phyloP scores from a whole-genome alignment of 2,797 vertebrate genomes.

The Bufotes viridis region DNA sequence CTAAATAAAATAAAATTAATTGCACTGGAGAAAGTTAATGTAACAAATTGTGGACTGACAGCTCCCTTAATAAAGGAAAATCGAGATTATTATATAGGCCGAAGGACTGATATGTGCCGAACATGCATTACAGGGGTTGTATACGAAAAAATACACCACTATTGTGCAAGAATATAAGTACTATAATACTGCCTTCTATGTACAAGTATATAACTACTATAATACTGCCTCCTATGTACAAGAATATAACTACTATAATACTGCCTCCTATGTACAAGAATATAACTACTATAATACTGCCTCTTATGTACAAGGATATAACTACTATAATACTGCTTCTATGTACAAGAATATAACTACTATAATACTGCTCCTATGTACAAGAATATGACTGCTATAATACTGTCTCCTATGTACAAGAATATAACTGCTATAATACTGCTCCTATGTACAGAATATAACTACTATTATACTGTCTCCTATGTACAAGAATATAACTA shows the following conservation, averaged over 20 bases:
- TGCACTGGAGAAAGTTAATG: constrained; percentile 13
- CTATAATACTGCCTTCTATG: not conserved
- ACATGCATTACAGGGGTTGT: not conserved
- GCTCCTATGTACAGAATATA: not conserved
- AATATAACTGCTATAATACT: not conserved
- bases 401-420: not conserved
- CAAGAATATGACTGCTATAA: not conserved
- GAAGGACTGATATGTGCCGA: not conserved
- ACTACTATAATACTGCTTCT: not conserved
- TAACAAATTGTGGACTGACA: constrained; percentile 17
- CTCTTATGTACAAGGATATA: not conserved
- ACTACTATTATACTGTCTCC: not conserved
- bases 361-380: not conserved
- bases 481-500: constrained; percentile 1
- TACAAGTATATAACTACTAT: not conserved
- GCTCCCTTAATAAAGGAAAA: not conserved
- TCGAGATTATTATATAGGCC: not conserved
- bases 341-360: not conserved
- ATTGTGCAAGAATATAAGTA: not conserved
- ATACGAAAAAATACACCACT: not conserved
- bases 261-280: not conserved
- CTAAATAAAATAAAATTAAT: constrained; percentile 37
- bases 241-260: constrained; percentile 1
- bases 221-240: not conserved
- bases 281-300: not conserved